Evolutionary conservation across 2,888 invertebrate species (phyloP).

Genomic region (Drosophila algonquin): DNA sequence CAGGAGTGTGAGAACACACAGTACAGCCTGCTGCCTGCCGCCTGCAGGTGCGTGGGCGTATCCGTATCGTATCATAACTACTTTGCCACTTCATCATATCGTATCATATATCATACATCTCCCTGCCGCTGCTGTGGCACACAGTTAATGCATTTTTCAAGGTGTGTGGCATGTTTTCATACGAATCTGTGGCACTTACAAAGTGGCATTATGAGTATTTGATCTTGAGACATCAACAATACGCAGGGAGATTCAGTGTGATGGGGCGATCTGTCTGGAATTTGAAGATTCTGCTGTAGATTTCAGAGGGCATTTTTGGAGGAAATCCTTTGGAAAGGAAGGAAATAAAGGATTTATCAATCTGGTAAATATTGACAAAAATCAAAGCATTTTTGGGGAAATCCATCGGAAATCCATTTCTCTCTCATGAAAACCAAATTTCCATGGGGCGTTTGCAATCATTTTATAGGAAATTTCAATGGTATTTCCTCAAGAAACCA

Average conservation of each 20-base stretch:
- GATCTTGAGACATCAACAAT: background rate
- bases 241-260: background rate
- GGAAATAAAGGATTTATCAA: too few relatives aligned
- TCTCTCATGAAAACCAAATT: background rate
- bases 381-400: background rate
- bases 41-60: conserved; percentile 72
- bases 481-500: background rate
- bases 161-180: conserved; percentile 66
- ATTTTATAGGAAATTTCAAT: background rate
- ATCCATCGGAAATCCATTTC: background rate
- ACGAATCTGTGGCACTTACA: conserved; percentile 15
- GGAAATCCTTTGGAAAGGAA: too few relatives aligned
- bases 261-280: background rate
- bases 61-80: conserved; percentile 61
- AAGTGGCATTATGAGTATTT: conserved; percentile 9
- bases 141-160: conserved; percentile 57
- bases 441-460: background rate
- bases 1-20: conserved; percentile 6
- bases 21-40: conserved; percentile 3
- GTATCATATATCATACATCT: background rate
- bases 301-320: too few relatives aligned
- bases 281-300: background rate
- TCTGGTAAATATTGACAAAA: too few relatives aligned
- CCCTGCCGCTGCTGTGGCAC: background rate
- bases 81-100: conserved; percentile 72